Evolutionary conservation across 2,113 vertebrate species (phyloP).

Genomic region (Hymenochirus boettgeri): DNA sequence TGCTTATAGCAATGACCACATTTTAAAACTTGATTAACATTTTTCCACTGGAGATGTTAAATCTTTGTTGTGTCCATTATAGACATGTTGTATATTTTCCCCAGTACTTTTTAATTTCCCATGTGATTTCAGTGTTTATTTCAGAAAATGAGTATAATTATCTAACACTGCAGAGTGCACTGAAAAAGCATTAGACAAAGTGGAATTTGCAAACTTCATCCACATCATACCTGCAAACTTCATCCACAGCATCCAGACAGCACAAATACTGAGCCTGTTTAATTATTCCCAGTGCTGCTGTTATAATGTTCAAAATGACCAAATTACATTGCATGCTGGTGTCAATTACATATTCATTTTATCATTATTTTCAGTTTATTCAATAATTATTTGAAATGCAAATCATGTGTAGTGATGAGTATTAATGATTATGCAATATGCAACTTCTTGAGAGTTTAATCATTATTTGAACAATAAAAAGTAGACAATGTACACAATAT

Average conservation of each 20-base stretch:
- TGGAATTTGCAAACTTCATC: neutral
- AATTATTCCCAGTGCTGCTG: conserved; percentile 17
- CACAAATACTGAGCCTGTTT: conserved; percentile 9
- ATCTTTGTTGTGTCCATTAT: neutral
- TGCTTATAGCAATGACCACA: too few species aligned
- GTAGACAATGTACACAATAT: too few species aligned
- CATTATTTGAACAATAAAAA: too few species aligned
- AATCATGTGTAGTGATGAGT: neutral
- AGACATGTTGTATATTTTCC: neutral
- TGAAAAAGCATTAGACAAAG: neutral
- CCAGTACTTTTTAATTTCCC: neutral
- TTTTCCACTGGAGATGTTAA: too few species aligned
- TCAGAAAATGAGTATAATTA: neutral
- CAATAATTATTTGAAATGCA: neutral
- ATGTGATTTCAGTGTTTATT: neutral
- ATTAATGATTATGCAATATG: neutral
- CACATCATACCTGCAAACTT: conserved; percentile 14
- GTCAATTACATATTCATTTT: conserved; percentile 29
- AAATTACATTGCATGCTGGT: conserved; percentile 15
- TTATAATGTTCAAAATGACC: conserved; percentile 32
- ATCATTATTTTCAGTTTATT: conserved; percentile 12
- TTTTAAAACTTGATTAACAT: too few species aligned
- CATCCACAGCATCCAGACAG: conserved; percentile 11
- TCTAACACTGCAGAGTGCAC: neutral
- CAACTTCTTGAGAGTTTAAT: too few species aligned